Conservation (phyloP, 2,797 vertebrate species). For the Chrysolophus pictus region DNA sequence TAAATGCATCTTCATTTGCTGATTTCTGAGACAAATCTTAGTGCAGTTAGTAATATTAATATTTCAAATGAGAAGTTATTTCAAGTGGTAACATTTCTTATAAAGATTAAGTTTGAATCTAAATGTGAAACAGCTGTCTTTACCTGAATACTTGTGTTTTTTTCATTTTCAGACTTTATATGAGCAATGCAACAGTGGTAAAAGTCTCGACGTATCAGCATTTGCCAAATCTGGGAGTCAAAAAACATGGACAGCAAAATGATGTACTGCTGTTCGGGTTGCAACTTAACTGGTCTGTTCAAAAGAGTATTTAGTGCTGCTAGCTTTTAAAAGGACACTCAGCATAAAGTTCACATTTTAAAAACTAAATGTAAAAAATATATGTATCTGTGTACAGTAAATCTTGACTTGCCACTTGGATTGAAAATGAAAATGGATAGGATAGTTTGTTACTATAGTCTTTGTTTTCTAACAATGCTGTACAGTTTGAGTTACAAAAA, state of each 20-base stretch:
- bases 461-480: background rate
- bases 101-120: background rate
- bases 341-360: background rate
- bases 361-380: background rate
- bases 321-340: slow-evolving; percentile 50
- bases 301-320: slow-evolving; percentile 33
- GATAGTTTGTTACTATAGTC: background rate
- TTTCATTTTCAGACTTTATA: slow-evolving; percentile 89
- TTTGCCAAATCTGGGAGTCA: slow-evolving; percentile 83
- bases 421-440: background rate
- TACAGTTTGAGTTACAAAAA: background rate
- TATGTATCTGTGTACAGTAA: background rate
- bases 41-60: background rate
- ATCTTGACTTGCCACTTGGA: background rate
- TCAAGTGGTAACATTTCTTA: background rate
- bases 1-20: background rate
- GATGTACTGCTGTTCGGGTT: slow-evolving; percentile 17
- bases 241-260: slow-evolving; percentile 73
- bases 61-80: background rate
- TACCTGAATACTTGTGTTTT: background rate
- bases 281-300: background rate
- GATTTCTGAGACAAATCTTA: background rate
- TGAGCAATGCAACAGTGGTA: slow-evolving; percentile 90
- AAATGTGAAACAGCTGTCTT: background rate
- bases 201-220: slow-evolving; percentile 88